A percentile compares a stretch with the other conserved stretches of the same genome.
phyloP scores from a whole-genome alignment of 2,888 invertebrate genomes.

The Cynaeus angustus region DNA sequence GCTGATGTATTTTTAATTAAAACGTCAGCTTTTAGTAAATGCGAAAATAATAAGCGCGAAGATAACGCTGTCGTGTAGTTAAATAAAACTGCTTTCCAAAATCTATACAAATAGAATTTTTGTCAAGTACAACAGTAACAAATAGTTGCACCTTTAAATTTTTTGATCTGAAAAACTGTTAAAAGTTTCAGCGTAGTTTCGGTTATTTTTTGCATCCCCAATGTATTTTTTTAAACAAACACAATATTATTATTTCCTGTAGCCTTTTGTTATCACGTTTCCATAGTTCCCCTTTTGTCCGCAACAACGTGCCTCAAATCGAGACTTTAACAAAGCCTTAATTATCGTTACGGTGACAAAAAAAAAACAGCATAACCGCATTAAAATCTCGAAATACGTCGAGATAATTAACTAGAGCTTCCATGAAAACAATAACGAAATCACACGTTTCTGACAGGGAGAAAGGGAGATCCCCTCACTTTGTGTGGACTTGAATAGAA shows the following conservation, averaged over 20 bases:
- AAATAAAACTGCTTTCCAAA: neutral
- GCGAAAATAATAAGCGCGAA: neutral
- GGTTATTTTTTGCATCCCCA: neutral
- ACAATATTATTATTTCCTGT: conserved; percentile 21
- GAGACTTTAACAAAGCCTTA: conserved; percentile 13
- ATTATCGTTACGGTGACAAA: conserved; percentile 5
- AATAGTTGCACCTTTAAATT: neutral
- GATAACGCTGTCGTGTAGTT: neutral
- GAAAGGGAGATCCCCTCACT: neutral
- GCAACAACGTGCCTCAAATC: conserved; percentile 14
- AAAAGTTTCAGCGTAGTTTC: too few relatives aligned
- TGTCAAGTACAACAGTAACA: neutral
- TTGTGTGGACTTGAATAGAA: conserved; percentile 10
- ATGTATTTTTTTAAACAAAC: conserved; percentile 5
- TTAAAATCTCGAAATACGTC: neutral
- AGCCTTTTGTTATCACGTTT: conserved; percentile 2
- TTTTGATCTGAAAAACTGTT: neutral
- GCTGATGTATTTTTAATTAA: neutral
- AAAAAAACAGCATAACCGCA: neutral
- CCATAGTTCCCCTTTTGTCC: conserved; percentile 19
- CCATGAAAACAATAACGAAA: conserved; percentile 2
- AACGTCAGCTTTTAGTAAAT: neutral
- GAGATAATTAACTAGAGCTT: neutral
- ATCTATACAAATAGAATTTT: neutral
- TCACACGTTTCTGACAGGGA: conserved; percentile 1